Percentiles rank a stretch among this genome's conserved stretches.
These are phyloP conservation scores for Clytia hemisphaerica DNA, from an alignment of 30 jellyfish, hydroid and myxozoan genomes.

Conservation along the genomic window DNA sequence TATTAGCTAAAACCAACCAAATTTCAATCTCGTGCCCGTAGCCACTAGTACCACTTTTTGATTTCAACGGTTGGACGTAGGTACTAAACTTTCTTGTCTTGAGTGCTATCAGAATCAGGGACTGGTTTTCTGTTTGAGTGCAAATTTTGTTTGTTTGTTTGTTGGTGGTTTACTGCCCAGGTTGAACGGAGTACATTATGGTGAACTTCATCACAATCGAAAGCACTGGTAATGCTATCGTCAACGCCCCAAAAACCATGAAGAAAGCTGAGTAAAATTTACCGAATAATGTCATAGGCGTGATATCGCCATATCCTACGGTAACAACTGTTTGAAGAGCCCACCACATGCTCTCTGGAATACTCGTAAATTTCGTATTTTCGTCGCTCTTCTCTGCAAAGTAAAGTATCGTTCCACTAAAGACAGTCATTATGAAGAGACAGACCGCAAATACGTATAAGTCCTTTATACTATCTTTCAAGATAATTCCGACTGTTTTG, in stretches of 20 bases:
- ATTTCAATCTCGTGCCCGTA: too few relatives aligned
- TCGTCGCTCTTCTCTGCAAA: conserved; percentile 46
- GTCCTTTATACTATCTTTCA: conserved; percentile 52
- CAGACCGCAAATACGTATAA: conserved; percentile 62
- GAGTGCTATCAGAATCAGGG: too few relatives aligned
- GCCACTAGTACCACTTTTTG: too few relatives aligned
- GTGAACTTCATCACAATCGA: conserved; percentile 83
- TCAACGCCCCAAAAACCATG: conserved; percentile 92
- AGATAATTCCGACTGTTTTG: conserved; percentile 55
- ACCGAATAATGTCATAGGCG: conserved; percentile 60
- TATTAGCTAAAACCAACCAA: too few relatives aligned
- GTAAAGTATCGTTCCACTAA: conserved; percentile 74
- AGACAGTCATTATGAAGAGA: conserved; percentile 44
- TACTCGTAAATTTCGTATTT: conserved; percentile 52
- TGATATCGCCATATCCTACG: conserved; percentile 86
- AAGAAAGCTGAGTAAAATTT: conserved; percentile 56
- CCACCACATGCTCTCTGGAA: conserved; percentile 92
- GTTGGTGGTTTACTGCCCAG: too few relatives aligned
- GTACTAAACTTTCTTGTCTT: too few relatives aligned
- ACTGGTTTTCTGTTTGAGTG: too few relatives aligned
- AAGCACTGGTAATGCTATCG: conserved; percentile 82
- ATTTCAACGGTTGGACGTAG: too few relatives aligned
- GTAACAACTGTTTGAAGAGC: conserved; percentile 83
- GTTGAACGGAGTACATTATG: too few relatives aligned
- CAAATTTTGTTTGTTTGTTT: too few relatives aligned